phyloP scores from a whole-genome alignment of 2,797 vertebrate species.

The Sebastes dallii region DNA sequence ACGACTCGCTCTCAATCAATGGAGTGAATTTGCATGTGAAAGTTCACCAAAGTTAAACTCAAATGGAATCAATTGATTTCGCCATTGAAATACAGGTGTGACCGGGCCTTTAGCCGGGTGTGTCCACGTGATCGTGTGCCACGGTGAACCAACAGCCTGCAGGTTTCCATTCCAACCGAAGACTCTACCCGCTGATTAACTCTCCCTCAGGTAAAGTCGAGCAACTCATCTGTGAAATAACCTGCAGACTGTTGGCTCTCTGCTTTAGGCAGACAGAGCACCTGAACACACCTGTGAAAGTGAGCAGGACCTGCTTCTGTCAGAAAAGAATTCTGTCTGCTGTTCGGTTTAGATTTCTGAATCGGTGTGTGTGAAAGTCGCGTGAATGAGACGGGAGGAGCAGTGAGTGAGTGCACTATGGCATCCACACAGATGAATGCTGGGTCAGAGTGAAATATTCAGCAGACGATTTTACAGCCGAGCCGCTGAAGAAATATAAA shows the following conservation, averaged over 20 bases:
- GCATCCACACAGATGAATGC: conserved; percentile 4
- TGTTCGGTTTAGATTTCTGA: neutral
- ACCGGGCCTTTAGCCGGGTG: too few relatives aligned
- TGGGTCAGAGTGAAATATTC: conserved; percentile 32
- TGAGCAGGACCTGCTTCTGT: neutral
- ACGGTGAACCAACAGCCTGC: neutral
- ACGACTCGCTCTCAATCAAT: neutral
- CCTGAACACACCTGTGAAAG: neutral
- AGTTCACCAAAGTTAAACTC: neutral
- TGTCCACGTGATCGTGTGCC: neutral
- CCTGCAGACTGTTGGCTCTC: neutral
- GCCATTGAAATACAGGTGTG: neutral
- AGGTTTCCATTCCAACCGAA: neutral
- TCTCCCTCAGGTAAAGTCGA: neutral
- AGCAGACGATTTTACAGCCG: conserved; percentile 38
- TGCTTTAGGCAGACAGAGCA: neutral
- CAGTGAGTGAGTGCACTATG: neutral
- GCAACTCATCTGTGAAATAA: conserved; percentile 4
- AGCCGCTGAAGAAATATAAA: conserved; percentile 12
- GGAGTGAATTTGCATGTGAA: neutral
- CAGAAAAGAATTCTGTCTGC: neutral
- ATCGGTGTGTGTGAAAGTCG: neutral
- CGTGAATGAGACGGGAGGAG: conserved; percentile 5
- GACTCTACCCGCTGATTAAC: neutral
- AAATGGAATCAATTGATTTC: neutral